Evolutionary conservation across 2,888 invertebrate genomes (phyloP).

Genomic region (Gandaritis pyraliata): DNA sequence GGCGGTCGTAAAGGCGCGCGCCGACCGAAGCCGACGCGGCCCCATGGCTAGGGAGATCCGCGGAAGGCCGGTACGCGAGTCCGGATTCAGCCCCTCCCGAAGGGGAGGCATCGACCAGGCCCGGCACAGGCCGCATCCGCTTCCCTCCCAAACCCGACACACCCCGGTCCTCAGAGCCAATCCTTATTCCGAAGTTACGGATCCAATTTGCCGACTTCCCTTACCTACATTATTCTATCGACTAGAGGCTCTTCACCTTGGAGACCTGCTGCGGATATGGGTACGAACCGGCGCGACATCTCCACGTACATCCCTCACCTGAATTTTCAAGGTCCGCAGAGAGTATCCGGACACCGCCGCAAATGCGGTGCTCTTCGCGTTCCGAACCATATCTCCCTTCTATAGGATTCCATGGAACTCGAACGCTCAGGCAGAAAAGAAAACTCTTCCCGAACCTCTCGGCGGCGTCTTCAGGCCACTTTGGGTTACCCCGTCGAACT

Average conservation of each 20-base stretch:
- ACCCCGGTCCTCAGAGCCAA: constrained; percentile 89
- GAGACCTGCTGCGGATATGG: constrained; percentile 91
- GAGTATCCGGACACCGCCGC: constrained; percentile 58
- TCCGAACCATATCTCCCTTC: constrained; percentile 81
- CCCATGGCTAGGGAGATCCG: constrained; percentile 48
- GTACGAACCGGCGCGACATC: constrained; percentile 81
- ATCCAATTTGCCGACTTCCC: constrained; percentile 88
- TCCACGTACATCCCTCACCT: constrained; percentile 62
- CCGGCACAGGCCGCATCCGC: constrained; percentile 41
- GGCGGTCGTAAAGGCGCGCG: neutral
- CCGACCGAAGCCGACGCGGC: too few relatives aligned
- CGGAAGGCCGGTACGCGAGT: constrained; percentile 19
- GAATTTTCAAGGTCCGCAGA: constrained; percentile 67
- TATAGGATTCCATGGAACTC: constrained; percentile 77
- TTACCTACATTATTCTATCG: constrained; percentile 86
- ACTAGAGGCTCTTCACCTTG: constrained; percentile 89
- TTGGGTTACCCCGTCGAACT: too few relatives aligned
- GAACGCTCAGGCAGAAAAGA: constrained; percentile 77
- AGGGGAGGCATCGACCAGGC: too few relatives aligned
- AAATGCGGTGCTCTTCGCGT: constrained; percentile 61
- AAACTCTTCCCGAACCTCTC: constrained; percentile 80
- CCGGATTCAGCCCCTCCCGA: too few relatives aligned
- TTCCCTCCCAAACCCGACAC: constrained; percentile 81
- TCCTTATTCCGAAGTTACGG: constrained; percentile 88
- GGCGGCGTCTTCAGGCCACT: constrained; percentile 84